Base-by-base conservation (phyloP, 2,113 vertebrate genomes). In the Todiramphus chloris region DNA sequence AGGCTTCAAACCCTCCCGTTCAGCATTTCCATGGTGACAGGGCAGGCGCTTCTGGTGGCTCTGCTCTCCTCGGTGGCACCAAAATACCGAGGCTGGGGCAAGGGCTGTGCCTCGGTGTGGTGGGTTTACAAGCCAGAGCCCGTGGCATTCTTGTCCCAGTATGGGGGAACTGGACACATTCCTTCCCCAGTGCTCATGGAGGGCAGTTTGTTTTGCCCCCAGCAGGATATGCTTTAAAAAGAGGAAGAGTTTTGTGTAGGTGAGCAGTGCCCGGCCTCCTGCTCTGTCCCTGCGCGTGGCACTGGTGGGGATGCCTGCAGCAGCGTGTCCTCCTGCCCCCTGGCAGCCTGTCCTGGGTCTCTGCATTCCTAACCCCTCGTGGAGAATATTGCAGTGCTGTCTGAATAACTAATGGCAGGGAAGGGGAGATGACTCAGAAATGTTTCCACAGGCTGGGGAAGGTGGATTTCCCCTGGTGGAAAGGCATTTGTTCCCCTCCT, bases 1-100 rank as follows among this genome's bases (percentile, higher is more conserved):
- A 12, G 88, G 93, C 77, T 92, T 67, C 67, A 53, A 87, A 66
- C 50, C 85, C 80, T 94, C 75, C 78, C 0, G 2, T 37, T 94
- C 83, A 41, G 79, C 90, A 89, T 97, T 95, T 94, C 96, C 97
- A 96, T 96, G 94, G 95, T 68, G 90, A 96, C 81, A 51, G 51
- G 51, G 77, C 51, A 58, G 91, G 72, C 17, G 6, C 18, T 55
- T 17, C 72, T 90, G 79, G 56, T 79, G 80, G 27, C 87, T 60
- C 24, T 27, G 83, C 78, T 11, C 5, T 74, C 69, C 90, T 75
- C 4, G 0, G 77, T 58, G 87, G 58, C 75, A 77, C 63, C 66
- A 17, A 35, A 68, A 68, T 16, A 24, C 35, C 0, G 3, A 56
- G 39, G 55, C 64, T 88, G 68, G 75, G 43, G 60, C 67, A 10